These are phyloP conservation scores for Sipha flava DNA, from an alignment of 1,140 invertebrate genomes.

Conservation along the genomic window DNA sequence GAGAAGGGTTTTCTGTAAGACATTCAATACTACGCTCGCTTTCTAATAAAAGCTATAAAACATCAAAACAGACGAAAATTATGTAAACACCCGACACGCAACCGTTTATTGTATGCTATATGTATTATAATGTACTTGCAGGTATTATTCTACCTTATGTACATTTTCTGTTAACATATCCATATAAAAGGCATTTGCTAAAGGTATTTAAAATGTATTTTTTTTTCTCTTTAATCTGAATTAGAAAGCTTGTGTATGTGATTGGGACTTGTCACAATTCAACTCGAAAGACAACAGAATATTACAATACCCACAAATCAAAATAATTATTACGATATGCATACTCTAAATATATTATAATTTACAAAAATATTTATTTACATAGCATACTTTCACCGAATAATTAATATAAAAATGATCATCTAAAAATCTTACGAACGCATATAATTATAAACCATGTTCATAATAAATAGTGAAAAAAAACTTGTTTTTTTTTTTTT, in stretches of 20 bases:
- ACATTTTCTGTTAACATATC: not conserved
- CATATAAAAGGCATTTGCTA: not conserved
- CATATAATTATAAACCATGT: not conserved
- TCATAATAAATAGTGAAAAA: not conserved
- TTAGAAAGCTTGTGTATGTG: not conserved
- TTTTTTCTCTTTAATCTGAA: not conserved
- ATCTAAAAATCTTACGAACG: not conserved
- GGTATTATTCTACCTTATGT: not conserved
- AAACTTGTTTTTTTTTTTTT: too few relatives aligned
- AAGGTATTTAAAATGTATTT: not conserved
- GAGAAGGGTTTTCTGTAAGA: too few relatives aligned
- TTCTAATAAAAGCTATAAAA: not conserved
- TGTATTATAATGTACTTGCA: not conserved
- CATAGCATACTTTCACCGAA: not conserved
- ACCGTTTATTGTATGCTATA: not conserved
- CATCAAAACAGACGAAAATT: not conserved
- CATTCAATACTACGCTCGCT: too few relatives aligned
- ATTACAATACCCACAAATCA: not conserved
- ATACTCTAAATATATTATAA: not conserved
- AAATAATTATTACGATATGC: not conserved
- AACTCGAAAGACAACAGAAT: not conserved
- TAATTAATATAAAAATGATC: not conserved
- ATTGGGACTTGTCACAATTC: not conserved
- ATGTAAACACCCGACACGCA: not conserved
- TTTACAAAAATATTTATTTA: not conserved